phyloP scores from a whole-genome alignment of 2,113 vertebrate species.

The Boulengeromyrus knoepffleri region DNA sequence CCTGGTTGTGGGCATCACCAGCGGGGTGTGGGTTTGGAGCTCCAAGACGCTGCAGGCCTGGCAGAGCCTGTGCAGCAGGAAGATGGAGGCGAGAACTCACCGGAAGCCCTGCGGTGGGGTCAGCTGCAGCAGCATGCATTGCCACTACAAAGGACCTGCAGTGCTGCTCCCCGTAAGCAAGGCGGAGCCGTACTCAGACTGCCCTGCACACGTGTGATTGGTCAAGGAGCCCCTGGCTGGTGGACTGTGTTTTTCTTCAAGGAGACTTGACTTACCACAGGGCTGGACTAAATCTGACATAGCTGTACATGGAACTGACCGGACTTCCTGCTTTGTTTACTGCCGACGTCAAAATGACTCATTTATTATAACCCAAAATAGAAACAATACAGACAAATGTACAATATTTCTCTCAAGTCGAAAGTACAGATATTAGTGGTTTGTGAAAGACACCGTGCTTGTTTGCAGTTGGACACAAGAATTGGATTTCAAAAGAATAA shows the following conservation, averaged over 20 bases:
- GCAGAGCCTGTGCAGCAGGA: slow-evolving; percentile 89
- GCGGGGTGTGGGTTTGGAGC: slow-evolving; percentile 99
- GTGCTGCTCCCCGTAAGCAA: slow-evolving; percentile 89
- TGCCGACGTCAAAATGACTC: not conserved
- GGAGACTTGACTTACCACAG: not conserved
- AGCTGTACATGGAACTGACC: not conserved
- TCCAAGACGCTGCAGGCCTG: slow-evolving; percentile 97
- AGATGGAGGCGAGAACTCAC: slow-evolving; percentile 75
- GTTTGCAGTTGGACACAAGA: not conserved
- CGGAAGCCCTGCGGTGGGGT: slow-evolving; percentile 77
- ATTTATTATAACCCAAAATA: not conserved
- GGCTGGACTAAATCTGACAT: not conserved
- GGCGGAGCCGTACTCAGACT: slow-evolving; percentile 83
- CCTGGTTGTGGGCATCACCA: slow-evolving; percentile 95
- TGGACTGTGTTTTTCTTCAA: not conserved
- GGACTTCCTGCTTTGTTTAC: not conserved
- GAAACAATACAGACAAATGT: not conserved
- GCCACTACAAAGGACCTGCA: slow-evolving; percentile 85
- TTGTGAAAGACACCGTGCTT: not conserved
- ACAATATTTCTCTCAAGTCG: not conserved
- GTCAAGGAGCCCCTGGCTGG: not conserved
- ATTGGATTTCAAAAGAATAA: slow-evolving; percentile 22
- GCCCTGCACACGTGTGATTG: slow-evolving; percentile 77
- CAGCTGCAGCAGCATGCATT: slow-evolving; percentile 75
- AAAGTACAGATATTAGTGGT: not conserved